Conservation (phyloP, 1,140 invertebrate genomes). For the Piezodorus guildinii region DNA sequence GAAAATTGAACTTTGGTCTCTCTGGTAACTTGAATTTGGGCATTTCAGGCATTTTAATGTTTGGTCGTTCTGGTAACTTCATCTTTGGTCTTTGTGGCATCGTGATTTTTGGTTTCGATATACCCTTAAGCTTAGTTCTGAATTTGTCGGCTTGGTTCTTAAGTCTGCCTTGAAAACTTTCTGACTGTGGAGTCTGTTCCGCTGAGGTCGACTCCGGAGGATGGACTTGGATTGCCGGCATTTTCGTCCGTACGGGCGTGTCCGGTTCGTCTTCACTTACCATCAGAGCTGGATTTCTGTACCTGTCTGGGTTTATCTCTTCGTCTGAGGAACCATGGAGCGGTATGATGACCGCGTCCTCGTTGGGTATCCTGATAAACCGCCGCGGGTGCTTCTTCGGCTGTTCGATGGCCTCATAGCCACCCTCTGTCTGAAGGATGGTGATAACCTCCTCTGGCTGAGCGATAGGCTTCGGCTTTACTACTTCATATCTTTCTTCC, state of each 20-base stretch:
- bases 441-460: not conserved
- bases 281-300: constrained; percentile 10
- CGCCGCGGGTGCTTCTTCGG: constrained; percentile 1
- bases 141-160: constrained; percentile 38
- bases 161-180: constrained; percentile 42
- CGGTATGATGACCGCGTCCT: constrained; percentile 21
- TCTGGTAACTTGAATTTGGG: constrained; percentile 43
- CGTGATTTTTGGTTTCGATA: constrained; percentile 31
- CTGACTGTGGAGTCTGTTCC: constrained; percentile 48
- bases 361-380: constrained; percentile 18
- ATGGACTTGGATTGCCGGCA: constrained; percentile 27
- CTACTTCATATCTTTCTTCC: constrained; percentile 23
- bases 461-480: not conserved
- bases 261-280: constrained; percentile 12
- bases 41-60: constrained; percentile 35
- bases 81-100: constrained; percentile 40
- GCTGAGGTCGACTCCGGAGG: constrained; percentile 45
- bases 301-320: constrained; percentile 22
- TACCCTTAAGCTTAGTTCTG: constrained; percentile 24
- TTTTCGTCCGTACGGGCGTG: not conserved
- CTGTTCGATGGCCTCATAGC: not conserved
- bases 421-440: constrained; percentile 20
- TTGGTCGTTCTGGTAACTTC: constrained; percentile 42
- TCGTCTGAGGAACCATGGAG: constrained; percentile 24
- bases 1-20: constrained; percentile 35